Percentiles rank a stretch among this genome's conserved stretches.
These are phyloP conservation scores for Sarcophaga variegata DNA, from an alignment of 2,888 invertebrate genomes.

Conservation along the genomic window DNA sequence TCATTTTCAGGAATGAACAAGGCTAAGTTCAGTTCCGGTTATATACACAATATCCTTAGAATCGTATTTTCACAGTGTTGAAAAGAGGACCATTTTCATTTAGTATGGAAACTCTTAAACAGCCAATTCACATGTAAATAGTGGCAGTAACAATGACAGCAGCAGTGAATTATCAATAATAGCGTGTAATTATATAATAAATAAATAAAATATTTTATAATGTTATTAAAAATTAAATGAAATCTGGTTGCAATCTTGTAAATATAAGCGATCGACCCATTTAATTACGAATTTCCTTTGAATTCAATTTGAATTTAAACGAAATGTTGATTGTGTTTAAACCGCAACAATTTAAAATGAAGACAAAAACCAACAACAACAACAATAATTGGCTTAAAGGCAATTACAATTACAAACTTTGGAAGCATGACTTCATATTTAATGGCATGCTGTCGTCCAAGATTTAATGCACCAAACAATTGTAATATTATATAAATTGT, in stretches of 20 bases:
- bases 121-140: too few relatives aligned
- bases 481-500: neutral
- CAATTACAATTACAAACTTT: slow-evolving; percentile 29
- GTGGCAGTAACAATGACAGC: too few relatives aligned
- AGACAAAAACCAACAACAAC: neutral
- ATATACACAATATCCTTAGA: too few relatives aligned
- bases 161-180: too few relatives aligned
- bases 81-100: too few relatives aligned
- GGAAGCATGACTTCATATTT: slow-evolving; percentile 36
- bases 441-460: slow-evolving; percentile 30
- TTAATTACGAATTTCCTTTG: slow-evolving; percentile 37
- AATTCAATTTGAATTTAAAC: slow-evolving; percentile 22
- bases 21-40: too few relatives aligned
- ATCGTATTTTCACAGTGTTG: too few relatives aligned
- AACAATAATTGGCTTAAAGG: neutral
- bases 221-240: neutral
- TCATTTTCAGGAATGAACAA: too few relatives aligned
- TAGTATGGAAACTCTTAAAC: too few relatives aligned
- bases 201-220: too few relatives aligned
- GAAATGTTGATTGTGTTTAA: slow-evolving; percentile 6
- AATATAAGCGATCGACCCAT: neutral
- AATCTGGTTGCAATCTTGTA: neutral
- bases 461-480: slow-evolving; percentile 12
- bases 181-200: too few relatives aligned
- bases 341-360: neutral